Evolutionary conservation across 2,888 invertebrate genomes (phyloP).

Genomic region (Drepanosiphum platanoidis): DNA sequence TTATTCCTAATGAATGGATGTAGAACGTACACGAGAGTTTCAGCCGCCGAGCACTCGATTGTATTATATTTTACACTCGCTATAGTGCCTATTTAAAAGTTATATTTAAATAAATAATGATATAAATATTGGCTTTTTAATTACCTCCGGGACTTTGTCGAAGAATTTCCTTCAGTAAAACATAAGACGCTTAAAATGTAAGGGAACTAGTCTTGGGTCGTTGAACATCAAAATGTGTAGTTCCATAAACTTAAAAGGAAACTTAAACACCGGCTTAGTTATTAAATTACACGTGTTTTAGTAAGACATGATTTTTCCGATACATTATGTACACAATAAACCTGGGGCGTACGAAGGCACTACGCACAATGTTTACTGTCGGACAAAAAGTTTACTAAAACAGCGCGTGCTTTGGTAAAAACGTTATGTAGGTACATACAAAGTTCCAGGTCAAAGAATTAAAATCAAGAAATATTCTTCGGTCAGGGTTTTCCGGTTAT

Average conservation of each 20-base stretch:
- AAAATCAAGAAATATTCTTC: background rate
- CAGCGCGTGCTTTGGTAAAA: no score
- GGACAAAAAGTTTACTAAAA: no score
- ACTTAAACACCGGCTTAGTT: conserved; percentile 20
- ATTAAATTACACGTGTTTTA: background rate
- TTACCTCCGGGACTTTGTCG: background rate
- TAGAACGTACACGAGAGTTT: background rate
- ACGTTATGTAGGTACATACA: background rate
- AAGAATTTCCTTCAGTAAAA: background rate
- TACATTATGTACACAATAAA: background rate
- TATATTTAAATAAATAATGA: conserved; percentile 1
- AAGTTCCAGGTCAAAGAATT: background rate
- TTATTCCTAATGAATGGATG: background rate
- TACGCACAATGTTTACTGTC: no score
- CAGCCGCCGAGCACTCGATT: background rate
- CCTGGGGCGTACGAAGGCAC: no score
- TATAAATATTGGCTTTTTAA: conserved; percentile 24
- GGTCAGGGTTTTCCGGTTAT: background rate
- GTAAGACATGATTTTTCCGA: background rate
- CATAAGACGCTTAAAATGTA: conserved; percentile 15
- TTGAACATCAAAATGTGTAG: background rate
- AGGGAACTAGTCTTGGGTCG: conserved; percentile 6
- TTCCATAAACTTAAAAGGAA: conserved; percentile 12
- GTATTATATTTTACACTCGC: background rate
- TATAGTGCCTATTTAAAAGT: background rate